phyloP scores from a whole-genome alignment of 2,113 vertebrate species.

The Dinomys branickii region DNA sequence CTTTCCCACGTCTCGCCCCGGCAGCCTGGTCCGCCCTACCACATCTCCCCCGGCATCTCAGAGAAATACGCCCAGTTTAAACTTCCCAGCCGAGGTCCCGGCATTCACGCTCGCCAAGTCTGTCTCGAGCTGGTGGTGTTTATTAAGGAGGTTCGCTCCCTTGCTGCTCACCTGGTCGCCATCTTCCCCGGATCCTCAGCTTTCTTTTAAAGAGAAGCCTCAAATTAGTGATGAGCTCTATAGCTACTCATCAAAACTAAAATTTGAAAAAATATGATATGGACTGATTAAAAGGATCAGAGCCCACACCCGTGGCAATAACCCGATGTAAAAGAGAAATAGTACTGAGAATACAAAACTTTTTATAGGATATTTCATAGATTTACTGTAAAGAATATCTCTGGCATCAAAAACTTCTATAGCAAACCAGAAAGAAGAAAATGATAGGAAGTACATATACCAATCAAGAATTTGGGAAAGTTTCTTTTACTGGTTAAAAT shows the following conservation, averaged over 20 bases:
- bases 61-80: too few relatives aligned
- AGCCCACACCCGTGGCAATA: background rate
- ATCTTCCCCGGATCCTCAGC: too few relatives aligned
- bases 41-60: too few relatives aligned
- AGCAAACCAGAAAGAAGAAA: constrained; percentile 12
- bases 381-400: background rate
- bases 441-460: background rate
- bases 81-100: too few relatives aligned
- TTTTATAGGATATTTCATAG: background rate
- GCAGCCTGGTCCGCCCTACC: too few relatives aligned
- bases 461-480: background rate
- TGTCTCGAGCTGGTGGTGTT: too few relatives aligned
- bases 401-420: background rate
- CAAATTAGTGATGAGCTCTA: background rate
- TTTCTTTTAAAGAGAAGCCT: constrained; percentile 23
- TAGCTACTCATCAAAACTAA: background rate
- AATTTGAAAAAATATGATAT: background rate
- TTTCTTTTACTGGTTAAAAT: background rate
- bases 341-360: background rate
- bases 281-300: background rate
- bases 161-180: too few relatives aligned
- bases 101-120: too few relatives aligned
- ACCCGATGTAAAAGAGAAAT: background rate
- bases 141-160: too few relatives aligned
- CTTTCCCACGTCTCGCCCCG: too few relatives aligned